These are phyloP conservation scores for Plectrocnemia conspersa DNA, from an alignment of 1,140 invertebrate species.

Conservation along the genomic window DNA sequence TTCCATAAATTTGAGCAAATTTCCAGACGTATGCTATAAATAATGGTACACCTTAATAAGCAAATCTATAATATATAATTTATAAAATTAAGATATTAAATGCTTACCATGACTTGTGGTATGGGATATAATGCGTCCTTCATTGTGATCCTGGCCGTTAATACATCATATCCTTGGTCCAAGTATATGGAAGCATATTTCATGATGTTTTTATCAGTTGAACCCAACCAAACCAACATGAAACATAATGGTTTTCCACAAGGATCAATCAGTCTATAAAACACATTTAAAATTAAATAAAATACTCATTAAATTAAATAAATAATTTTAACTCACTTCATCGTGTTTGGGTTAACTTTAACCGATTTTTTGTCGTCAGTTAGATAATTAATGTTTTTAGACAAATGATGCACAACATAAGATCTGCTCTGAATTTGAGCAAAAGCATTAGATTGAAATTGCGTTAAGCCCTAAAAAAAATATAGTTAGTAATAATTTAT, in stretches of 20 bases:
- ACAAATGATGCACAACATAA: slow-evolving; percentile 29
- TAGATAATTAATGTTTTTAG: slow-evolving; percentile 62
- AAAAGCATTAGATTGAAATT: not conserved
- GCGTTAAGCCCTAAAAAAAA: not conserved
- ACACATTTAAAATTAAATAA: not conserved
- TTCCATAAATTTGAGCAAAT: slow-evolving; percentile 15
- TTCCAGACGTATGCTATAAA: not conserved
- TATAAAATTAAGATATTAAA: slow-evolving; percentile 2
- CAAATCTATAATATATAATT: too few relatives aligned
- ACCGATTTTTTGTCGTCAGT: slow-evolving; percentile 50
- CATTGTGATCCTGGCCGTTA: not conserved
- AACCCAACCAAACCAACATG: slow-evolving; percentile 17
- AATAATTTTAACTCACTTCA: slow-evolving; percentile 44
- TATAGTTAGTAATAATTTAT: not conserved
- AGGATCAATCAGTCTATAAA: slow-evolving; percentile 6
- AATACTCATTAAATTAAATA: not conserved
- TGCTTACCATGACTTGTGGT: not conserved
- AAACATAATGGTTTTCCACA: slow-evolving; percentile 7
- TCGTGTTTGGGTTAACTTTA: slow-evolving; percentile 49
- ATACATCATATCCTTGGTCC: slow-evolving; percentile 11
- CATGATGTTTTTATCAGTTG: slow-evolving; percentile 10
- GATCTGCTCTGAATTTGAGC: not conserved
- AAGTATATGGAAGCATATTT: slow-evolving; percentile 14
- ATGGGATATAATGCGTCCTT: not conserved
- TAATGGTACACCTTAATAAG: too few relatives aligned